Evolutionary conservation across 2,888 invertebrate genomes (phyloP), one percentile per base, ranked within the genome.

Genomic region (Tuta absoluta): DNA sequence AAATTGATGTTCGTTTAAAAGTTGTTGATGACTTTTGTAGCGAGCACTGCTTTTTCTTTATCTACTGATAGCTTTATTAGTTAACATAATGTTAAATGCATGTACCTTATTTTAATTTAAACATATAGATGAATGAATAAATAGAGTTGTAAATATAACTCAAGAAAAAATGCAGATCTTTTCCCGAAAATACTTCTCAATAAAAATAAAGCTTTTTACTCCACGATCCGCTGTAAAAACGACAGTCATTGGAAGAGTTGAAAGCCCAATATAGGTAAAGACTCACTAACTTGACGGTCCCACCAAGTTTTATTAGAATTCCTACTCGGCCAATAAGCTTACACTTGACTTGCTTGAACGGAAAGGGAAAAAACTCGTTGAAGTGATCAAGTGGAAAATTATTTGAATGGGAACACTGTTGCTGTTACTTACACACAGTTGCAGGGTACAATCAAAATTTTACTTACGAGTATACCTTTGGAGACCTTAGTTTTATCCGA

Each of bases 361-460:
- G 69, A 71, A 71, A 53, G 51, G 62, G 69, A 72, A 84, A 81
- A 83, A 84, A 84, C 76, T 79, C 77, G 71, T 74, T 68, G 69
- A 77, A 74, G 79, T 82, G 84, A 86, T 87, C 85, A 84, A 80
- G 82, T 84, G 85, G 86, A 87, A 87, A 87, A 87, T 88, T 87
- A 85, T 84, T 83, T 77, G 77, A 83, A 84, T 74, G 78, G 33
- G 56, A 53, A 23, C 51, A 23, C 14, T 53, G 24, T 45, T 23
- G 12, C 21, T 21, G 23, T 10, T 21, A 53, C 51, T 10, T 21
- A 53, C 51, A 23, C 51, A 53, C 23, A 14, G 23, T 3, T 10
- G 14, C 5, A 11, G 23, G 12, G 14, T 12, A 53, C 12, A 24
- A 3, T 14, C 23, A 14, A 23, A 24, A 23, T 23, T 23, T 23